Evolutionary conservation across 2,888 invertebrate species (phyloP).

Genomic region (Mongoloraphidia duomilia): DNA sequence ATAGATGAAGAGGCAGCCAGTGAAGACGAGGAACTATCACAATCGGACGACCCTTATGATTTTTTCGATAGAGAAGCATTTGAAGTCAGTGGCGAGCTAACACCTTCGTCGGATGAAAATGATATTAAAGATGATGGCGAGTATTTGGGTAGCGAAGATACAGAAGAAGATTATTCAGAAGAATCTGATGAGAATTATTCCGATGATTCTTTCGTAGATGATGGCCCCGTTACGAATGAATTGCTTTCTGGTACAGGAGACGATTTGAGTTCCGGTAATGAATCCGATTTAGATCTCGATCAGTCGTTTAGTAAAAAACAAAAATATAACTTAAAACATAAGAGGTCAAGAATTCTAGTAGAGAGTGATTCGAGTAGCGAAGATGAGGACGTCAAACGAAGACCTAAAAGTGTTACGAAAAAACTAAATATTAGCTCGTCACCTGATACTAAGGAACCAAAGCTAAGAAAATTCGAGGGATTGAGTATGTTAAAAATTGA

Average conservation of each 20-base stretch:
- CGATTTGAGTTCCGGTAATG: background rate
- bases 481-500: too few species aligned
- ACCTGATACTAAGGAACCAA: too few species aligned
- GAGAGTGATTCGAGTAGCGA: too few species aligned
- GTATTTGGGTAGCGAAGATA: background rate
- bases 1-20: background rate
- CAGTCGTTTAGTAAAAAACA: too few species aligned
- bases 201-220: background rate
- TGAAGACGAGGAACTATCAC: background rate
- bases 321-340: too few species aligned
- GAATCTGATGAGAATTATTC: background rate
- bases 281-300: background rate
- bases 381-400: too few species aligned
- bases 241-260: conserved; percentile 4
- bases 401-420: too few species aligned
- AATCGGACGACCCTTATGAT: background rate
- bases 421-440: too few species aligned
- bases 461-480: too few species aligned
- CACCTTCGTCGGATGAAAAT: conserved; percentile 1
- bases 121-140: background rate
- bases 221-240: background rate
- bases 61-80: conserved; percentile 1
- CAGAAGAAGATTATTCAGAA: background rate
- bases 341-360: too few species aligned
- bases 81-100: background rate